phyloP scores from a whole-genome alignment of 2,888 invertebrate species.

The Aporophyla nigra region DNA sequence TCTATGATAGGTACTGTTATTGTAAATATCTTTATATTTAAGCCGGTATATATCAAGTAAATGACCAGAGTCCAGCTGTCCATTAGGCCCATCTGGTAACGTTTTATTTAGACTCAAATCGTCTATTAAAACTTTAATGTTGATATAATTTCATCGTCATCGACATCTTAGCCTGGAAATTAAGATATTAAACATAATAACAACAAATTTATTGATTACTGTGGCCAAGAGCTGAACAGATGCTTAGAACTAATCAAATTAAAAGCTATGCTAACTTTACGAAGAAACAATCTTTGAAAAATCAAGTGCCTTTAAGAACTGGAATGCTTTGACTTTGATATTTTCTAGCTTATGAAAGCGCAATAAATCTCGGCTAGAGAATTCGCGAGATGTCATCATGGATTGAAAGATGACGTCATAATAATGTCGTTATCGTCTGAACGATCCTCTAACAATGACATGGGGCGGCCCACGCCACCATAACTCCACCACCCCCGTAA shows the following conservation, averaged over 20 bases:
- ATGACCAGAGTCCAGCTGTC: background rate
- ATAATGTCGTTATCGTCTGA: slow-evolving; percentile 51
- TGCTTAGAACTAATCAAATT: slow-evolving; percentile 1
- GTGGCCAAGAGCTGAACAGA: slow-evolving; percentile 11
- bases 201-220: slow-evolving; percentile 2
- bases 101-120: slow-evolving; percentile 29
- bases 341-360: slow-evolving; percentile 35
- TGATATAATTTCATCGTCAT: slow-evolving; percentile 8
- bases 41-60: background rate
- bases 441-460: slow-evolving; percentile 64
- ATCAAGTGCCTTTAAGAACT: background rate
- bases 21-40: background rate
- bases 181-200: slow-evolving; percentile 11
- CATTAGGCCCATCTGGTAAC: slow-evolving; percentile 7
- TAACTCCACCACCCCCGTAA: slow-evolving; percentile 68
- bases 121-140: slow-evolving; percentile 24
- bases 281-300: background rate
- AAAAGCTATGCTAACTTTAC: background rate
- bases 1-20: slow-evolving; percentile 10
- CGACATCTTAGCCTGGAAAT: slow-evolving; percentile 17
- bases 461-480: slow-evolving; percentile 65
- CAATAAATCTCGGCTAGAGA: slow-evolving; percentile 38
- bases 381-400: slow-evolving; percentile 45
- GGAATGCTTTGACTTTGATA: slow-evolving; percentile 4
- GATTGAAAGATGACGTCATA: slow-evolving; percentile 60